Percentiles rank a stretch among this genome's conserved stretches.
Evolutionary conservation across 1,140 invertebrate genomes (phyloP).

Genomic region (Reticulitermes speratus): DNA sequence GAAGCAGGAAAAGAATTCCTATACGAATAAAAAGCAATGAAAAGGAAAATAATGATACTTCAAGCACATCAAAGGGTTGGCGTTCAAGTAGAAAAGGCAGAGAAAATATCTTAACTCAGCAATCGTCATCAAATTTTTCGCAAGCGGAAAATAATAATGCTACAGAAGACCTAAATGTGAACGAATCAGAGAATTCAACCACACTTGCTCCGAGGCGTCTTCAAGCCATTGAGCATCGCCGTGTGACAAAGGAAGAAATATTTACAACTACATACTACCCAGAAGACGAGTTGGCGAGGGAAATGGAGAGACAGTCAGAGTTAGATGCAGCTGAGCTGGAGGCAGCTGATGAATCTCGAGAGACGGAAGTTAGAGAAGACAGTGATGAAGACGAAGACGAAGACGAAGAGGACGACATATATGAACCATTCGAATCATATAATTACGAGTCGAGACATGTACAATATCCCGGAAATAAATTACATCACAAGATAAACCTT

Average conservation of each 20-base stretch:
- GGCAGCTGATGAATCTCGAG: background rate
- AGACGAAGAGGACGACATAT: background rate
- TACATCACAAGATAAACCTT: background rate
- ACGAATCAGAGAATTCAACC: background rate
- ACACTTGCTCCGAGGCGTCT: background rate
- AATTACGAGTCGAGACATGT: background rate
- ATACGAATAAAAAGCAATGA: background rate
- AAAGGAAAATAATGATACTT: background rate
- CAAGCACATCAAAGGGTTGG: background rate
- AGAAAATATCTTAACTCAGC: background rate
- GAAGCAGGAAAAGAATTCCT: background rate
- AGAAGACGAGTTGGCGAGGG: background rate
- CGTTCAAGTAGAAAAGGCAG: background rate
- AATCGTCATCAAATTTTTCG: background rate
- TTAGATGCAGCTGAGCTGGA: background rate
- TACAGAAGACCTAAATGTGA: background rate
- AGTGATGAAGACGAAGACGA: conserved; percentile 12
- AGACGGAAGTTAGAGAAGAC: background rate
- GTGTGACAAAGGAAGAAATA: conserved; percentile 28
- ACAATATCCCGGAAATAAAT: background rate
- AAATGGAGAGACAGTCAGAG: conserved; percentile 7
- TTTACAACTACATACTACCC: conserved; percentile 23
- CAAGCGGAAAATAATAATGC: background rate
- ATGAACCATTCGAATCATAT: conserved; percentile 1
- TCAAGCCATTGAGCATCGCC: background rate